Conservation (phyloP, 1,140 invertebrate genomes). For the Eupristina koningsbergeri region DNA sequence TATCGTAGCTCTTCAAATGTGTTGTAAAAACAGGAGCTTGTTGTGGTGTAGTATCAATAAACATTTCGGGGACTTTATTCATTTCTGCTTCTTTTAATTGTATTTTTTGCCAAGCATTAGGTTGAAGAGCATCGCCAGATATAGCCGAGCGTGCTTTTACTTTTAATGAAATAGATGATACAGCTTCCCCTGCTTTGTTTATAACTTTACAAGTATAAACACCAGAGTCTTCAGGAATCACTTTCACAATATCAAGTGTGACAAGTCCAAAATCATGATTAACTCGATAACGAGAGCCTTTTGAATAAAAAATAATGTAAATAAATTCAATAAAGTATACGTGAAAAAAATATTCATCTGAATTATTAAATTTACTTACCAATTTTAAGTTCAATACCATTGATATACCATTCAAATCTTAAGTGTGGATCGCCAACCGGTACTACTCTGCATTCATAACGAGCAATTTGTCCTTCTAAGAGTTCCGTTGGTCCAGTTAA, state of each 20-base stretch:
- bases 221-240: conserved; percentile 91
- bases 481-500: conserved; percentile 91
- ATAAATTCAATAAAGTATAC: neutral
- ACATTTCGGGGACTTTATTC: conserved; percentile 89
- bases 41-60: conserved; percentile 85
- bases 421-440: conserved; percentile 93
- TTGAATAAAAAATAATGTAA: conserved; percentile 53
- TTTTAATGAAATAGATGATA: conserved; percentile 90
- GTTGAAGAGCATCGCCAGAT: conserved; percentile 85
- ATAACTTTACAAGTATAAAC: conserved; percentile 95
- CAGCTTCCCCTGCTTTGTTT: conserved; percentile 91
- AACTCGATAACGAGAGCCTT: conserved; percentile 87
- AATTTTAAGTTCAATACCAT: conserved; percentile 92
- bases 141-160: conserved; percentile 88
- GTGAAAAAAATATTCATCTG: conserved; percentile 5
- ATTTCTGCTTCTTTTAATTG: conserved; percentile 90
- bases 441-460: conserved; percentile 96
- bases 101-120: conserved; percentile 91
- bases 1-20: conserved; percentile 89
- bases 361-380: too few species aligned
- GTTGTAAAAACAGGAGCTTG: conserved; percentile 93
- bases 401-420: conserved; percentile 94
- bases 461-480: conserved; percentile 94
- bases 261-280: conserved; percentile 96
- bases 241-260: conserved; percentile 90